Conservation (phyloP, 23 tunicate species). For the Clavelina lepadiformis region DNA sequence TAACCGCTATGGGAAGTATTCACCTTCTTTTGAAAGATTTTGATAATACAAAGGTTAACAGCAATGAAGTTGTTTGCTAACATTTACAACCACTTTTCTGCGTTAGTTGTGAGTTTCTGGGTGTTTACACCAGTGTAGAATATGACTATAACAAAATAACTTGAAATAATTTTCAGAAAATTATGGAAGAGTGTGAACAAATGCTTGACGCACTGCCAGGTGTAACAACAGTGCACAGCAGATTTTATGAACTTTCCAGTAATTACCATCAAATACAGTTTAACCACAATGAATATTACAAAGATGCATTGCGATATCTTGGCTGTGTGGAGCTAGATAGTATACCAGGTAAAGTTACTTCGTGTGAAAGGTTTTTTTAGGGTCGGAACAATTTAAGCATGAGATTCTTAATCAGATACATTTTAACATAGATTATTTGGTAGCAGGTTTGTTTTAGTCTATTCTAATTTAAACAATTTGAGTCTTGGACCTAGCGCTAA, state of each 20-base stretch:
- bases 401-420: too few species aligned
- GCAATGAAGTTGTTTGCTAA: neutral
- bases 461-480: too few species aligned
- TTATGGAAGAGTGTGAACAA: slow-evolving; percentile 71
- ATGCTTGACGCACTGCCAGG: slow-evolving; percentile 54
- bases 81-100: neutral
- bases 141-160: too few species aligned
- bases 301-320: slow-evolving; percentile 80
- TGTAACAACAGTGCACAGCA: slow-evolving; percentile 69
- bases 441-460: too few species aligned
- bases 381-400: too few species aligned
- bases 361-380: too few species aligned
- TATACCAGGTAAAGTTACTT: slow-evolving; percentile 80
- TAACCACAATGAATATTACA: slow-evolving; percentile 87
- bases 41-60: slow-evolving; percentile 58
- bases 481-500: too few species aligned
- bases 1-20: slow-evolving; percentile 78
- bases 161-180: slow-evolving; percentile 26
- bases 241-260: slow-evolving; percentile 84
- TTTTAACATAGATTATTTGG: too few species aligned
- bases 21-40: slow-evolving; percentile 34
- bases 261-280: slow-evolving; percentile 74
- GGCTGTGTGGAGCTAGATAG: slow-evolving; percentile 69
- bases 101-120: neutral
- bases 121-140: too few species aligned